These are phyloP conservation scores for Deroplatys truncata DNA, from an alignment of 2,888 invertebrate genomes.

Conservation along the genomic window DNA sequence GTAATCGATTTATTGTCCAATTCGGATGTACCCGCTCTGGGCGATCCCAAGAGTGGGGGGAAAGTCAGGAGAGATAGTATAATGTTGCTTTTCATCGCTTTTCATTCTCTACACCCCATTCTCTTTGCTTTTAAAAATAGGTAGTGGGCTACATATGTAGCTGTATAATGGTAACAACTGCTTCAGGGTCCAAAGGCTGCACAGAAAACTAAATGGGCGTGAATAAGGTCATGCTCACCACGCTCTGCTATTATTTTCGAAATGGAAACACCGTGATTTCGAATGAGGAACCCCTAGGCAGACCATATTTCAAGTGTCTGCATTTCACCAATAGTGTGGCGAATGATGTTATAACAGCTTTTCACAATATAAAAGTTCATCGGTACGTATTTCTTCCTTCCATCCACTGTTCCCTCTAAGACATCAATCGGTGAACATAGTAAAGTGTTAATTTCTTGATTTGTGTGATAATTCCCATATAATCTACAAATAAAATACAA, in stretches of 20 bases:
- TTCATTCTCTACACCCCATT: neutral
- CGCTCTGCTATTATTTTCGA: neutral
- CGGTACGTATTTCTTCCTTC: too few species aligned
- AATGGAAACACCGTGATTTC: neutral
- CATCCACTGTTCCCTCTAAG: too few species aligned
- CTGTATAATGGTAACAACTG: neutral
- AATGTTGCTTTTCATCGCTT: neutral
- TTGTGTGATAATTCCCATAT: too few species aligned
- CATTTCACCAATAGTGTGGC: too few species aligned
- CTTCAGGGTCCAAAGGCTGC: too few species aligned
- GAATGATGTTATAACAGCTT: too few species aligned
- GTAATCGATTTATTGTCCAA: neutral
- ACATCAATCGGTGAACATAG: too few species aligned
- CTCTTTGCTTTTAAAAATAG: neutral
- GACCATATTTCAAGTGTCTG: too few species aligned
- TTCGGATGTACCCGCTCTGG: neutral
- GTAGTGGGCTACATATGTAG: neutral
- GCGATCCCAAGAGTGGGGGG: neutral
- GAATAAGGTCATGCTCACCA: neutral
- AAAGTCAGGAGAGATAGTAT: neutral
- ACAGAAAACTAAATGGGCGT: neutral
- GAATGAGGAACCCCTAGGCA: too few species aligned
- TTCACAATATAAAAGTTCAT: too few species aligned
- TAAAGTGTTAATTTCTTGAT: too few species aligned
- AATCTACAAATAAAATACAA: too few species aligned